phyloP scores from a whole-genome alignment of 2,888 invertebrate species.

The Rhopalosiphum nymphaeae region DNA sequence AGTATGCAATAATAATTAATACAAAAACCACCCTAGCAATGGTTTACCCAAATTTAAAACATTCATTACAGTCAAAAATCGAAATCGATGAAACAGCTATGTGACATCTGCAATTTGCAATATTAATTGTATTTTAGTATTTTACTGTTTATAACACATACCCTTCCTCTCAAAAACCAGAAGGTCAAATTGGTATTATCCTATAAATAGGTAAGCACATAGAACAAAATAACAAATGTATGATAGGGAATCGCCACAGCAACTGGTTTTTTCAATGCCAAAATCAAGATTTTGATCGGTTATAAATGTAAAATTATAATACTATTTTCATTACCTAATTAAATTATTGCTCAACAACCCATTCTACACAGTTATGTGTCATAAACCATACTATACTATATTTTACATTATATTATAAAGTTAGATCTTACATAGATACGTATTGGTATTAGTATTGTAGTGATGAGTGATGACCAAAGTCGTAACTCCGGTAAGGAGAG shows the following conservation, averaged over 20 bases:
- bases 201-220: background rate
- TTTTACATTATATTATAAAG: too few species aligned
- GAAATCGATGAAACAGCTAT: background rate
- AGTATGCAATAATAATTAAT: background rate
- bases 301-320: background rate
- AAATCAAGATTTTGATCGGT: background rate
- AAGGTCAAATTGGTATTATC: background rate
- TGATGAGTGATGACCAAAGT: too few species aligned
- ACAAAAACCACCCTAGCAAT: background rate
- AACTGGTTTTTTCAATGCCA: background rate
- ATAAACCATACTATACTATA: background rate
- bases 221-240: background rate
- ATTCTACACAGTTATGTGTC: background rate
- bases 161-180: rapidly evolving
- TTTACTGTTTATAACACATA: background rate
- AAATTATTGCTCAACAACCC: background rate
- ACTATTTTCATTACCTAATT: background rate
- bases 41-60: background rate
- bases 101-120: background rate
- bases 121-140: background rate
- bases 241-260: background rate
- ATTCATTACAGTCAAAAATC: background rate
- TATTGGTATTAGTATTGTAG: too few species aligned
- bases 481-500: too few species aligned
- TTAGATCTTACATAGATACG: too few species aligned